These are phyloP conservation scores for Caenorhabditis sp. DNA, from an alignment of 2,888 invertebrate species.

Conservation along the genomic window DNA sequence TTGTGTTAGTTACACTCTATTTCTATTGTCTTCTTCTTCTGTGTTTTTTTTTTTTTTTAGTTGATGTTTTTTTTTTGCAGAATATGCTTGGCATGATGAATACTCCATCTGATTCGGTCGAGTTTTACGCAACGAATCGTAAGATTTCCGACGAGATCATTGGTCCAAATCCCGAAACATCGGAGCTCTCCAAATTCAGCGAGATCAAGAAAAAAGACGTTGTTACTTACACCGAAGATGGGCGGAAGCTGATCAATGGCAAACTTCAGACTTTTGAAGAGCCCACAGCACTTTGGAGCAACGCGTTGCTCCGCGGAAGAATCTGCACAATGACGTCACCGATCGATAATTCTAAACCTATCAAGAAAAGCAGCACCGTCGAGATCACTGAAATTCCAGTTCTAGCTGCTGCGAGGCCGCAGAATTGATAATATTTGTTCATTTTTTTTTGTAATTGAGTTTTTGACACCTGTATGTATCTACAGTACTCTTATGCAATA, in stretches of 20 bases:
- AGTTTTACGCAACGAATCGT: slow-evolving; percentile 44
- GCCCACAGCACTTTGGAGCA: background rate
- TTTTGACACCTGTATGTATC: too few relatives aligned
- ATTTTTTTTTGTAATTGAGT: too few relatives aligned
- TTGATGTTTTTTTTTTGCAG: too few relatives aligned
- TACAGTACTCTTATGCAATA: too few relatives aligned
- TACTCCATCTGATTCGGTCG: slow-evolving; percentile 49
- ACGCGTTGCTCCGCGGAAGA: background rate
- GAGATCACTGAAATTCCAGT: background rate
- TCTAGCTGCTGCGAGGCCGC: background rate
- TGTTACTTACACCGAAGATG: background rate
- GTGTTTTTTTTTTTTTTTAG: too few relatives aligned
- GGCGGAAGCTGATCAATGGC: background rate
- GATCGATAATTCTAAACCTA: background rate
- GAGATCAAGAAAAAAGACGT: background rate
- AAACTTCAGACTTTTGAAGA: background rate
- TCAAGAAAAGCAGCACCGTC: background rate
- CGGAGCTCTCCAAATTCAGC: background rate
- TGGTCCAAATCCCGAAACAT: background rate
- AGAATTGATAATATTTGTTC: background rate
- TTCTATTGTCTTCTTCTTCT: too few relatives aligned
- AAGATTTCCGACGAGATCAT: background rate
- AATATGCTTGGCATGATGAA: slow-evolving; percentile 60
- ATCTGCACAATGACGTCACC: background rate
- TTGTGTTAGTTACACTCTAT: background rate